Evolutionary conservation across 1,140 invertebrate species (phyloP).

Genomic region (Lineus longissimus): DNA sequence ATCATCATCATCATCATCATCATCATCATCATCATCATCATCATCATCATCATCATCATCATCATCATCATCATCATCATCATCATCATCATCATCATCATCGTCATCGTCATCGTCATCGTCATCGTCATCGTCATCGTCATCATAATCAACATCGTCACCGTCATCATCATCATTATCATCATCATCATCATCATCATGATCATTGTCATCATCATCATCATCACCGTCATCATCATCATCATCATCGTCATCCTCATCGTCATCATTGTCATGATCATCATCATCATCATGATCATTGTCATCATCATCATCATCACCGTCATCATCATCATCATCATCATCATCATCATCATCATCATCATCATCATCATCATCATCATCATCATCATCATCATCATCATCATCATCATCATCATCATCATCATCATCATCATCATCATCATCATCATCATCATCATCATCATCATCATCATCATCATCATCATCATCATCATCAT

Average conservation of each 20-base stretch:
- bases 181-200: constrained; percentile 12
- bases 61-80: constrained; percentile 16
- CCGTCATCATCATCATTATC: constrained; percentile 17
- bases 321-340: constrained; percentile 10
- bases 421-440: constrained; percentile 15
- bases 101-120: constrained; percentile 12
- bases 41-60: constrained; percentile 15
- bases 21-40: constrained; percentile 13
- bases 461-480: constrained; percentile 18
- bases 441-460: constrained; percentile 16
- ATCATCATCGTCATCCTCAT: constrained; percentile 18
- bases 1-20: constrained; percentile 9
- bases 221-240: constrained; percentile 15
- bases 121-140: constrained; percentile 19
- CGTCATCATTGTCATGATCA: constrained; percentile 15
- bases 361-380: constrained; percentile 14
- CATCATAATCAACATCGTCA: too few species aligned
- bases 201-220: constrained; percentile 15
- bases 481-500: constrained; percentile 13
- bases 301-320: constrained; percentile 13
- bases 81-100: constrained; percentile 16
- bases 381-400: constrained; percentile 17
- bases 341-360: constrained; percentile 11
- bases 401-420: constrained; percentile 13
- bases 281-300: neutral